Conservation (phyloP, 1,140 invertebrate species). For the Lordiphosa stackelbergi region DNA sequence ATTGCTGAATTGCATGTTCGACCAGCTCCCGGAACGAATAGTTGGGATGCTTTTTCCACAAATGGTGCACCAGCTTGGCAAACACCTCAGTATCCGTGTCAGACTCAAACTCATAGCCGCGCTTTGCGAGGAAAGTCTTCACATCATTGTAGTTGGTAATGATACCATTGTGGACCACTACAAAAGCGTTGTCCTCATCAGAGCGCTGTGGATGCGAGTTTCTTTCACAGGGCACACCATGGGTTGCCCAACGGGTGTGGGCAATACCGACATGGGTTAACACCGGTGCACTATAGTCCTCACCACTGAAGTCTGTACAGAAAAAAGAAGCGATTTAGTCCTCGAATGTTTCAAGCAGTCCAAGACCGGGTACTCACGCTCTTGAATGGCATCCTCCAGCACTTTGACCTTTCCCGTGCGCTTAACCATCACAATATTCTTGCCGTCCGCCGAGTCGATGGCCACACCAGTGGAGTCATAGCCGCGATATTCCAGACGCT, state of each 20-base stretch:
- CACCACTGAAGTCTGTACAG: conserved; percentile 56
- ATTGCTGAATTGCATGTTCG: conserved; percentile 96
- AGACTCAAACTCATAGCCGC: conserved; percentile 96
- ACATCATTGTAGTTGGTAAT: conserved; percentile 99
- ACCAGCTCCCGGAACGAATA: conserved; percentile 96
- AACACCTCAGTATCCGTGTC: conserved; percentile 99
- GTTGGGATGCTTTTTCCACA: conserved; percentile 93
- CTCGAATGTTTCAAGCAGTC: not conserved
- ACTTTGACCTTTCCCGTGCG: conserved; percentile 95
- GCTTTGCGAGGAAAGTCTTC: conserved; percentile 93
- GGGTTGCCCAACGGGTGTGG: conserved; percentile 99
- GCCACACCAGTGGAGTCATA: conserved; percentile 99
- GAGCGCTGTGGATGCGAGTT: conserved; percentile 99
- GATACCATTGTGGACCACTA: conserved; percentile 99
- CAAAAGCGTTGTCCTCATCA: conserved; percentile 90
- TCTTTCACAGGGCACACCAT: conserved; percentile 93
- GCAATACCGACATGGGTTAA: conserved; percentile 95
- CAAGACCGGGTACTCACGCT: conserved; percentile 30
- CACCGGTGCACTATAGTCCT: conserved; percentile 59
- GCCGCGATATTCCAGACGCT: conserved; percentile 98
- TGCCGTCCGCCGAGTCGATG: conserved; percentile 87
- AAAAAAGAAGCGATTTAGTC: not conserved
- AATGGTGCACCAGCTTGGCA: conserved; percentile 96
- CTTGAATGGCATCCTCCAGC: conserved; percentile 91
- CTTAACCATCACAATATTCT: conserved; percentile 92